A percentile compares a stretch with the other conserved stretches of the same genome.
Conservation (phyloP, 2,888 invertebrate species). For the Chloroclysta siterata region DNA sequence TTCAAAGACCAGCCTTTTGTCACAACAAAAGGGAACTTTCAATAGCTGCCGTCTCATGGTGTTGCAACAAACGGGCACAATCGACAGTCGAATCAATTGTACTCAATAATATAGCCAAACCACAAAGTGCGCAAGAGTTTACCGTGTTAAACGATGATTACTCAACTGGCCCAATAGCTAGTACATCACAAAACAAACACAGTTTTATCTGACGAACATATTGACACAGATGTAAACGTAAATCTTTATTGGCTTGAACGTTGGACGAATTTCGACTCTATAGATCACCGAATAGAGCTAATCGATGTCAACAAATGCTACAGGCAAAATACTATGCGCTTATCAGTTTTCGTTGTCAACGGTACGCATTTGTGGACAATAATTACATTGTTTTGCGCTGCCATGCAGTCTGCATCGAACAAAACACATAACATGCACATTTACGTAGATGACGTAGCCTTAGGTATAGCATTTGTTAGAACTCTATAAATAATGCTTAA, state of each 20-base stretch:
- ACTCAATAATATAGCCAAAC: conserved; percentile 29
- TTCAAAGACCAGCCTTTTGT: conserved; percentile 69
- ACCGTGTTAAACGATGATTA: conserved; percentile 32
- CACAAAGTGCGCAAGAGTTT: conserved; percentile 22
- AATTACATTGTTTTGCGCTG: conserved; percentile 43
- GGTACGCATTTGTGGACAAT: conserved; percentile 36
- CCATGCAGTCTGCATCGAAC: conserved; percentile 46
- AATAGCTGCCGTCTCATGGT: conserved; percentile 44
- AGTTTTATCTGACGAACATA: conserved; percentile 37
- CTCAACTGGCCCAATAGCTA: conserved; percentile 32
- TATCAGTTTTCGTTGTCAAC: conserved; percentile 47
- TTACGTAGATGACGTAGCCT: conserved; percentile 29
- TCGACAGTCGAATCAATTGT: conserved; percentile 38
- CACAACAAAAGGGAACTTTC: conserved; percentile 45
- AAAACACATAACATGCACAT: conserved; percentile 25
- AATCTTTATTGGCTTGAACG: conserved; percentile 24
- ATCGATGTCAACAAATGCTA: conserved; percentile 18
- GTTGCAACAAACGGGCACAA: conserved; percentile 38
- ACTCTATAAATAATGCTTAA: background rate
- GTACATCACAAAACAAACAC: conserved; percentile 34
- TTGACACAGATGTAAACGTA: conserved; percentile 50
- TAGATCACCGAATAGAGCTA: conserved; percentile 9
- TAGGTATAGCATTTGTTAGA: background rate
- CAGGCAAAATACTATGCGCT: conserved; percentile 40
- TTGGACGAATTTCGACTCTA: conserved; percentile 27